Base-by-base conservation (phyloP, 2,797 vertebrate genomes). In the Poeciliopsis turneri region DNA sequence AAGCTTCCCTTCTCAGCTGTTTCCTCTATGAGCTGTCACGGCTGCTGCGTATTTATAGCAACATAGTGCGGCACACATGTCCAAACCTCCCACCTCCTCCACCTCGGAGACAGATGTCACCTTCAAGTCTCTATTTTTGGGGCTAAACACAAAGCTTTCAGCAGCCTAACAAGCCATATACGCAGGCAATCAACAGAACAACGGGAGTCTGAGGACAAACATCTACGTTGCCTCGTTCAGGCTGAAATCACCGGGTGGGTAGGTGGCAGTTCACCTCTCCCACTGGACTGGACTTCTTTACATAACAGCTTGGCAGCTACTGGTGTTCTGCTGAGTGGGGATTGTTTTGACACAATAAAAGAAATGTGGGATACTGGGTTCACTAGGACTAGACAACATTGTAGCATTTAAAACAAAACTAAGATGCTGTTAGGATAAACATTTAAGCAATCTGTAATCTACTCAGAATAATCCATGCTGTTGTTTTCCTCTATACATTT, bases 81-180 rank as follows among this genome's bases (percentile, higher is more conserved):
- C 87, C 83, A 84, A 78, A 82, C 84, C 80, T 81, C 86, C 84
- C 84, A 78, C 82, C 86, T 78, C 81, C 82, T 88, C 88, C 43
- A 84, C 73, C 93, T 92, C 90, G 89, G 92, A 93, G 93, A 95
- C 92, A 93, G 93, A 95, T 94, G 95, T 95, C 92, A 95, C 94
- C 95, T 95, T 95, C 90, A 84, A 93, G 93, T 93, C 93, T 77
- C 84, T 82, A 70, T 94, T 93, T 95, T 92, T 81, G 87, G 88
- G 91, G 90, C 90, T 91, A 93, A 94, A 95, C 89, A 87, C 82
- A 74, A 78, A 74, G 88, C 86, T 86, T 90, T 93, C 91, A 88
- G 88, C 82, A 47, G 86, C 81, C 90, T 91, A 93, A 93, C 91
- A 89, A 94, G 92, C 81, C 6, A 10, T 85, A 76, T 78, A 82